Evolutionary conservation across 2,113 vertebrate species (phyloP).

Genomic region (Cnemophilus loriae): DNA sequence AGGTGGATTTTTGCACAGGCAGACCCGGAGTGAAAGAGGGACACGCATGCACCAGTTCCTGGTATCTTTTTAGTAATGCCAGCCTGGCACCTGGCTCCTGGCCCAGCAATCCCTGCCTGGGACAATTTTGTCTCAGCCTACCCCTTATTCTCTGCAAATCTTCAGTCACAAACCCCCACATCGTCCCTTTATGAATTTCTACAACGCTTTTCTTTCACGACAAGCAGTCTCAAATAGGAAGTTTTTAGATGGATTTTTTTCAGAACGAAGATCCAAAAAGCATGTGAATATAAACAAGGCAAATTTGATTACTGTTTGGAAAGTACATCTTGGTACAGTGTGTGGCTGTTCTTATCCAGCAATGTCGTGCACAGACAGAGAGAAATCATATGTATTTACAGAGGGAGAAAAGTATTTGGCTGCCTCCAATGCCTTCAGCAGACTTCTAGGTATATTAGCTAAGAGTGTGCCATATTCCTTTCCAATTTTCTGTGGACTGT

Average conservation of each 20-base stretch:
- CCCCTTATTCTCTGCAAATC: not conserved
- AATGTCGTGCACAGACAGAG: not conserved
- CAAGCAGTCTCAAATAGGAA: fast-evolving
- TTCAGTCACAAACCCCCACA: not conserved
- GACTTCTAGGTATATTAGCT: not conserved
- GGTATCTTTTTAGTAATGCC: not conserved
- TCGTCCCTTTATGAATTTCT: not conserved
- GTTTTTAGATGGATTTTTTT: not conserved
- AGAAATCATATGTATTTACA: not conserved
- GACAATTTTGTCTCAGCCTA: not conserved
- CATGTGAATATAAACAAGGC: not conserved
- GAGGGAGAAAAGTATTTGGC: not conserved
- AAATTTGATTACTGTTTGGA: conserved; percentile 3
- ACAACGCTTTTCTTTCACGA: not conserved
- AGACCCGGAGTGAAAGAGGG: not conserved
- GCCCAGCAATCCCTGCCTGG: not conserved
- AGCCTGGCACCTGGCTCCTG: not conserved
- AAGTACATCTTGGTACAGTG: not conserved
- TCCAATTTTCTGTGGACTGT: not conserved
- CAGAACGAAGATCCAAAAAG: not conserved
- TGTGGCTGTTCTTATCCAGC: not conserved
- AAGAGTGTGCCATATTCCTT: not conserved
- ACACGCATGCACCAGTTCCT: not conserved
- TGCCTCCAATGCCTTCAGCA: not conserved
- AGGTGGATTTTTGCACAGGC: not conserved